phyloP scores from a whole-genome alignment of 2,113 vertebrate genomes.

The Corydoras sp. region DNA sequence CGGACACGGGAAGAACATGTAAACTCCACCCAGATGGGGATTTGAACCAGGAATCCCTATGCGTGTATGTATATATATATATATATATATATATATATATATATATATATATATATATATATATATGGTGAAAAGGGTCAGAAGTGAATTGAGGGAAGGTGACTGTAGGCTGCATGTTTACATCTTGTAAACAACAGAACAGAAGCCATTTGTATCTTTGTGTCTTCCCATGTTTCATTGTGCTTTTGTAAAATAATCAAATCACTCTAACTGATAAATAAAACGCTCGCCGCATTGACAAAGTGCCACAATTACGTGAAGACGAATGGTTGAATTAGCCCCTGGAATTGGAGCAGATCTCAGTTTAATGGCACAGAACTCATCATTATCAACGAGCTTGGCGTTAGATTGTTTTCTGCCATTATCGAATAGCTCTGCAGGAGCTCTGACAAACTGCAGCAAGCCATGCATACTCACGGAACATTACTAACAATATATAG shows the following conservation, averaged over 20 bases:
- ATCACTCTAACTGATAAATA: constrained; percentile 73
- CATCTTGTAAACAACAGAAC: no score
- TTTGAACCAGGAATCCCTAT: no score
- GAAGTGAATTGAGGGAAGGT: no score
- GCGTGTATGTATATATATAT: no score
- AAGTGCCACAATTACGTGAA: constrained; percentile 71
- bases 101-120: no score
- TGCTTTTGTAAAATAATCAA: constrained; percentile 60
- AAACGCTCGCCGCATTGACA: constrained; percentile 67
- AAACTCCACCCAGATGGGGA: no score
- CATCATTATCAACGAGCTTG: constrained; percentile 67
- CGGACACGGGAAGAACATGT: no score
- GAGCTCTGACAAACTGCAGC: constrained; percentile 64
- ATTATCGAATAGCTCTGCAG: constrained; percentile 53
- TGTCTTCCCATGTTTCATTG: neutral
- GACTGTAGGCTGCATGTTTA: no score
- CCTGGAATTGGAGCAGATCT: constrained; percentile 69
- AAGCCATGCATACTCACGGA: constrained; percentile 57
- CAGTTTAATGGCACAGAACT: constrained; percentile 62
- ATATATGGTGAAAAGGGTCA: no score
- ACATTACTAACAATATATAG: constrained; percentile 59
- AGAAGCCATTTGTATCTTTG: no score
- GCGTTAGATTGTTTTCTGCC: constrained; percentile 63
- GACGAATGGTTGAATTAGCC: constrained; percentile 71
- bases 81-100: no score